Evolutionary conservation across 1,140 invertebrate genomes (phyloP), one percentile per base, ranked within the genome.

Genomic region (Hirudo medicinalis): DNA sequence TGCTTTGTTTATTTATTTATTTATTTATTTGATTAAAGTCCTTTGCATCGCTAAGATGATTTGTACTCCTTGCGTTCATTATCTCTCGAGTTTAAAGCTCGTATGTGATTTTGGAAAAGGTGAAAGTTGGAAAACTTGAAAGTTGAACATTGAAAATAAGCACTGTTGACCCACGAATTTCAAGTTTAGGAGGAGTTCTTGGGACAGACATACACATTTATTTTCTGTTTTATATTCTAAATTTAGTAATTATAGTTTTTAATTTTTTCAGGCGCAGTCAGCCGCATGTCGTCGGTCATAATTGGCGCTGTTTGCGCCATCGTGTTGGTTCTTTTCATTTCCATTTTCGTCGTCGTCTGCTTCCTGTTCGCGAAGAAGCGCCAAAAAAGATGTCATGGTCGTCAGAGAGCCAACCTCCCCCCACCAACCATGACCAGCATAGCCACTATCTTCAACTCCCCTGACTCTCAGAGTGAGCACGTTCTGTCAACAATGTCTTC

Each of bases 341-440:
- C 29, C 57, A 32, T 63, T 32, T 22, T 63, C 22, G 57, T 63
- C 57, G 57, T 63, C 57, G 57, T 63, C 57, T 63, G 29, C 57
- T 25, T 63, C 22, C 22, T 63, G 22, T 32, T 63, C 22, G 22
- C 57, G 57, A 63, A 63, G 57, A 63, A 63, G 57, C 57, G 57
- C 29, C 57, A 63, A 22, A 63, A 63, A 32, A 22, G 57, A n/a
- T 63, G 57, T 20, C 57, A 63, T 15, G 29, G 57, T 32, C 57
- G 57, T 6, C 57, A 32, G 22, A 63, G 57, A 15, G 29, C 57
- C 29, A 49, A 49, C 11, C 57, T 63, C 9, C 57, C 57, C 22
- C 57, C 57, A 32, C 57, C 57, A 3, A 63, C 57, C 2, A 63
- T 63, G 57, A 63, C 57, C 11, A 63, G 57, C 20, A 63, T 63